Evolutionary conservation across 2,113 vertebrate species (phyloP), one percentile per base, ranked within the genome.

Genomic region (Chamaea fasciata): DNA sequence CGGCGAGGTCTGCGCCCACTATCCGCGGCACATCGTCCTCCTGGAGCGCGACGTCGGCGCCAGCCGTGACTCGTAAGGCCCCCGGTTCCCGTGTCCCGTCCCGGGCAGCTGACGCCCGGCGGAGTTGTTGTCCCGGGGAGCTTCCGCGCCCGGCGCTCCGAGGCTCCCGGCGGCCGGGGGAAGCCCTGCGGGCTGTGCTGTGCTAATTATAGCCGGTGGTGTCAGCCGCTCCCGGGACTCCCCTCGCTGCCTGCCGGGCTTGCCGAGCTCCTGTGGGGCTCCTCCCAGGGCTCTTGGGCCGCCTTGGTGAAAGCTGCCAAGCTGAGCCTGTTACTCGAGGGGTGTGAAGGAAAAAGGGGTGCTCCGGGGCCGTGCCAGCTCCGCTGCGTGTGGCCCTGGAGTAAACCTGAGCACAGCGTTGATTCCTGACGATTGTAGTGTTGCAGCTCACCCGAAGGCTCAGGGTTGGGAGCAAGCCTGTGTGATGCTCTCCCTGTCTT

Each of bases 1-100:
- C 35, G 99, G 99, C 47, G 99, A 99, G 90, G 96, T 99, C 89
- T 99, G 99, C 79, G 98, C 99, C 31, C 99, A 99, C 97, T 99
- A 99, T 92, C 99, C 99, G 14, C 98, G 98, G n/a, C 98, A 99
- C 95, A 99, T 99, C 17, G 99, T 99, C 67, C 98, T 98, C 75
- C 96, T 99, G 97, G 99, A 99, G 96, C 99, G 99, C 37, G 99
- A 99, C 87, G 96, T 97, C 11, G 98, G 98, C 19, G 96, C 97
- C 44, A 98, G 98, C 84, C 99, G 98, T 96, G 98, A 99, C 94
- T 98, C 98, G 99, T 99, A 98, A 96, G 98, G 84, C 55, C 33
- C 41, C 65, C 37, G n/a, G 35, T 57, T 10, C 63, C 44, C 57
- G n/a, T 59, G 77, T 74, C 24, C 52, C 41, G 35, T 24, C 57